A percentile compares a stretch with the other conserved stretches of the same genome.
Conservation (phyloP, 2,113 vertebrate genomes). For the Hippoglossus stenolepis region DNA sequence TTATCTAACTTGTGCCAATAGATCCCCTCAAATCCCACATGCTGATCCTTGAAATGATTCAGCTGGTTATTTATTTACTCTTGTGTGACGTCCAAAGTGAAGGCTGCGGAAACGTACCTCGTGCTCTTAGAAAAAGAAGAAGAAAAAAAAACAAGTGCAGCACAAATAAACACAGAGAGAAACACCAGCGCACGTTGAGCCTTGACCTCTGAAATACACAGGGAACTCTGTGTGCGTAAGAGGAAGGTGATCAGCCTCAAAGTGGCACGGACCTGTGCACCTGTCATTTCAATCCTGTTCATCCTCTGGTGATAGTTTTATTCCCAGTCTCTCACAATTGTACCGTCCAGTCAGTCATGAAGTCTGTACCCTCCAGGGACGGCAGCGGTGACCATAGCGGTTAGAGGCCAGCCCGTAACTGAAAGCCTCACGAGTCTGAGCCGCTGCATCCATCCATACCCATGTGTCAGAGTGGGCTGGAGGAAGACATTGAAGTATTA, state of each 20-base stretch:
- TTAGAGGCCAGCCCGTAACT: conserved; percentile 15
- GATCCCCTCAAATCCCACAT: no score
- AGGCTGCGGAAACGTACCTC: background rate
- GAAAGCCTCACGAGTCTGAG: conserved; percentile 13
- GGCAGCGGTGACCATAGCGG: conserved; percentile 25
- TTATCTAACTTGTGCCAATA: no score
- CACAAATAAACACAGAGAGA: conserved; percentile 5
- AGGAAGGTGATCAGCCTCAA: conserved; percentile 6
- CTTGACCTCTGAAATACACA: background rate
- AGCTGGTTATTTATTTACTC: no score
- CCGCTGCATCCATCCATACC: background rate
- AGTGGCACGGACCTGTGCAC: conserved; percentile 26
- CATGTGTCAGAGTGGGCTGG: conserved; percentile 16
- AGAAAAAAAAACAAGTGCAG: background rate
- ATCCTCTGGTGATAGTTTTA: conserved; percentile 38
- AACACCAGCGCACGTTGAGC: background rate
- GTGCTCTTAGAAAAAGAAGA: background rate
- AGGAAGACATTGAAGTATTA: conserved; percentile 38
- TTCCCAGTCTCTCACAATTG: conserved; percentile 17
- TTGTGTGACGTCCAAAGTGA: background rate
- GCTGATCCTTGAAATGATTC: no score
- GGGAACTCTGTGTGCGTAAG: conserved; percentile 1
- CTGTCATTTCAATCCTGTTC: conserved; percentile 53
- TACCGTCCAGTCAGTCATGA: conserved; percentile 27
- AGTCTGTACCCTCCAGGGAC: conserved; percentile 27